A percentile compares a stretch with the other conserved stretches of the same genome.
Conservation (phyloP, 2,113 vertebrate genomes). For the Bos javanicus region DNA sequence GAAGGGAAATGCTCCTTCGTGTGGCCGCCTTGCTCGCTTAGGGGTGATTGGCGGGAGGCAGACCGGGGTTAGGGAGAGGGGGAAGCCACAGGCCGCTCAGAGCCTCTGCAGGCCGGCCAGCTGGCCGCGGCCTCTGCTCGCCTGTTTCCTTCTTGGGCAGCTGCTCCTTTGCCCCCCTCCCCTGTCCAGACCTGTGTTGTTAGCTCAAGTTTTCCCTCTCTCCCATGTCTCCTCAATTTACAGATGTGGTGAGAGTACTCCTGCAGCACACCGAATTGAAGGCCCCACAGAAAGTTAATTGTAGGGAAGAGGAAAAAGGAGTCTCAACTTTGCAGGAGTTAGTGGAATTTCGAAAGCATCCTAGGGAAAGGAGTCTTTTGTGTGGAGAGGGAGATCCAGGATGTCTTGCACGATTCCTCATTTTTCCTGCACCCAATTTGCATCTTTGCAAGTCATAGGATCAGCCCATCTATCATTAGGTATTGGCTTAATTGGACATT, state of each 20-base stretch:
- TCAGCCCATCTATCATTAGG: constrained; percentile 67
- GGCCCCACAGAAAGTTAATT: constrained; percentile 62
- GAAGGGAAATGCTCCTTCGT: neutral
- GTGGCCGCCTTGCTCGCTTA: neutral
- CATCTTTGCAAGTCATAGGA: constrained; percentile 56
- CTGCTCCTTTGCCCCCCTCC: neutral
- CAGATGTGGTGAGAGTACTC: constrained; percentile 56
- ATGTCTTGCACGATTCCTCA: neutral
- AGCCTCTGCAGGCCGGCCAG: neutral
- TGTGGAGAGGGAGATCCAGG: neutral
- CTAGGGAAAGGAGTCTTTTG: constrained; percentile 30
- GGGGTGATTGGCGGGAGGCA: neutral
- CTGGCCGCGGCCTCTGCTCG: neutral
- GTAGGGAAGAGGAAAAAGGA: neutral
- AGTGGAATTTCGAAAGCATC: constrained; percentile 11
- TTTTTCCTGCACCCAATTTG: constrained; percentile 34
- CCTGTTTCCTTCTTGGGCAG: neutral
- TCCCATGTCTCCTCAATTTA: constrained; percentile 55
- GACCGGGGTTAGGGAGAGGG: neutral
- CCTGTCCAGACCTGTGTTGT: neutral
- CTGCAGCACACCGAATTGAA: constrained; percentile 44
- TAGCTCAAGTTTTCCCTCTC: constrained; percentile 35
- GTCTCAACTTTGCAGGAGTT: constrained; percentile 62
- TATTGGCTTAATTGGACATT: constrained; percentile 72
- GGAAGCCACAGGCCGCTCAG: neutral